These are phyloP conservation scores for Scatophagus argus DNA, from an alignment of 2,113 vertebrate species.

Conservation along the genomic window DNA sequence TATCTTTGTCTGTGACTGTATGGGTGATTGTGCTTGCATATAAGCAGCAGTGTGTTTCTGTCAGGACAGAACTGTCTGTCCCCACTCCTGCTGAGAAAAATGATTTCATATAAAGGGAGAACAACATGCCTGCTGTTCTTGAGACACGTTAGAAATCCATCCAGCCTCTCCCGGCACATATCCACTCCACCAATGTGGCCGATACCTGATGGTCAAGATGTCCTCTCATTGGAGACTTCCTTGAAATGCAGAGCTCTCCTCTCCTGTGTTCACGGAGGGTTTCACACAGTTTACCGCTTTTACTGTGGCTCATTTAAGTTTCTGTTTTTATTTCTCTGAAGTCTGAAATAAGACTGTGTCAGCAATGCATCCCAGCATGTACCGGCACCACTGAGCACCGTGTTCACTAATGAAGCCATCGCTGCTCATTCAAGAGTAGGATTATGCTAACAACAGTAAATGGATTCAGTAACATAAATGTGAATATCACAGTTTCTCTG, in stretches of 20 bases:
- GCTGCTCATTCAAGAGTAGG: not conserved
- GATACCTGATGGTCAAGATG: not conserved
- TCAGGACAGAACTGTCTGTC: slow-evolving; percentile 26
- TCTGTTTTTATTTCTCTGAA: not conserved
- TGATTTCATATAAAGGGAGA: slow-evolving; percentile 8
- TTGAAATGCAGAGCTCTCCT: not conserved
- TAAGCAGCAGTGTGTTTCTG: not conserved
- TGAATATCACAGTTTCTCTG: not conserved
- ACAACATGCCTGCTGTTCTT: slow-evolving; percentile 32
- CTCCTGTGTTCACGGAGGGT: not conserved
- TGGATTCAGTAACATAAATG: not conserved
- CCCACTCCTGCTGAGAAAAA: slow-evolving; percentile 16
- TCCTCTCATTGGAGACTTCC: not conserved
- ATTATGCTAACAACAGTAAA: not conserved
- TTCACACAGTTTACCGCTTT: not conserved
- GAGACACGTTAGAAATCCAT: slow-evolving; percentile 42
- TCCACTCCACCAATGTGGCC: not conserved
- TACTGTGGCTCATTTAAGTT: too few species aligned
- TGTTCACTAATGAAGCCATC: not conserved
- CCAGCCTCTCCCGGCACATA: slow-evolving; percentile 26
- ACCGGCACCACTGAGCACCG: not conserved
- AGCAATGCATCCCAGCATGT: not conserved
- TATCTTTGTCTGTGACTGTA: not conserved
- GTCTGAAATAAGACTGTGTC: not conserved
- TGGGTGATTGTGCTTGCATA: not conserved